Evolutionary conservation across 2,888 invertebrate species (phyloP).

Genomic region (Parasteatoda lunata): DNA sequence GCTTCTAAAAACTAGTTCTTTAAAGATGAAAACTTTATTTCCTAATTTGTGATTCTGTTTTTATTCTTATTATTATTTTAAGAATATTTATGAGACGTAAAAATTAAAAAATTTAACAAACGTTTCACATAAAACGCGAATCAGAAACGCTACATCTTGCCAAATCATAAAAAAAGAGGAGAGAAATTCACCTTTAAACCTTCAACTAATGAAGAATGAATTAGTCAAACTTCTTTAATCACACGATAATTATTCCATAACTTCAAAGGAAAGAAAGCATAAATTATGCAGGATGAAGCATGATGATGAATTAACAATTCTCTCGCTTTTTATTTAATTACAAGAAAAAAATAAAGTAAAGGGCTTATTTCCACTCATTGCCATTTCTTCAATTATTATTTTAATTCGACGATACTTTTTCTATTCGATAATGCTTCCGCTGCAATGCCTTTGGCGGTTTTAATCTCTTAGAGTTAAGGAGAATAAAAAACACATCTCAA

Average conservation of each 20-base stretch:
- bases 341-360: constrained; percentile 12
- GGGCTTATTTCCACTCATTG: constrained; percentile 25
- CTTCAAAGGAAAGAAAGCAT: constrained; percentile 29
- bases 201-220: constrained; percentile 17
- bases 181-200: too few species aligned
- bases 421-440: constrained; percentile 26
- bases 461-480: constrained; percentile 41
- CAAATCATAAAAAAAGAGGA: background rate
- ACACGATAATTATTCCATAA: constrained; percentile 61
- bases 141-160: background rate
- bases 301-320: constrained; percentile 64
- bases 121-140: background rate
- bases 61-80: too few species aligned
- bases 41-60: too few species aligned
- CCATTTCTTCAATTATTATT: constrained; percentile 24
- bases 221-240: constrained; percentile 50
- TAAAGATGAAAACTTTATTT: too few species aligned
- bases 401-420: constrained; percentile 28
- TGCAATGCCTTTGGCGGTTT: constrained; percentile 40
- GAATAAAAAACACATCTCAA: constrained; percentile 3
- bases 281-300: constrained; percentile 53
- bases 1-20: too few species aligned
- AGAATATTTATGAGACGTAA: background rate
- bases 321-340: constrained; percentile 61
- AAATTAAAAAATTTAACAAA: background rate